phyloP scores from a whole-genome alignment of 2,888 invertebrate species.

The Eristalinus aeneus region DNA sequence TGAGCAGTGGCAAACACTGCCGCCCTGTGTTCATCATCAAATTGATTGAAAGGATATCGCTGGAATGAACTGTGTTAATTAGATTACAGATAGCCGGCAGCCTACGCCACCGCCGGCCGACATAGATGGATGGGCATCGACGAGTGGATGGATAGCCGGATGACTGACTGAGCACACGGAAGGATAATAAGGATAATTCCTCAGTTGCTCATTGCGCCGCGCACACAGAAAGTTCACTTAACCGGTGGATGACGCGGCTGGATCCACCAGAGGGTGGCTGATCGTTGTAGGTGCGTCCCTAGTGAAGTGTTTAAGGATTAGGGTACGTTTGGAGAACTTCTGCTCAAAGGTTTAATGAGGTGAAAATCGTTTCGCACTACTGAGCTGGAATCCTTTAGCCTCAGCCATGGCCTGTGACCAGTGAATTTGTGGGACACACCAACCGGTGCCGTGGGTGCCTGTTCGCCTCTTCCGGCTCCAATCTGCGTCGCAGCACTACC shows the following conservation, averaged over 20 bases:
- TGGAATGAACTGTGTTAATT: conserved; percentile 71
- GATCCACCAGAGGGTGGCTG: not conserved
- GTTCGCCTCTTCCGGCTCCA: not conserved
- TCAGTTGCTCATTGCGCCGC: conserved; percentile 68
- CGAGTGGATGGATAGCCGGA: conserved; percentile 39
- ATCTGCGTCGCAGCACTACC: not conserved
- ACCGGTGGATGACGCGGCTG: not conserved
- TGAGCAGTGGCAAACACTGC: conserved; percentile 57
- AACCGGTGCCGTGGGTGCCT: not conserved
- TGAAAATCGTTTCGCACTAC: conserved; percentile 69
- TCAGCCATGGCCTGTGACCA: conserved; percentile 36
- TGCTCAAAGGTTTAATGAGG: conserved; percentile 63
- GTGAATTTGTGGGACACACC: conserved; percentile 53
- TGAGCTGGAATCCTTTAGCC: conserved; percentile 65
- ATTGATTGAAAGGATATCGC: conserved; percentile 70
- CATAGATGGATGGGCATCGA: conserved; percentile 17
- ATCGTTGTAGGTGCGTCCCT: conserved; percentile 66
- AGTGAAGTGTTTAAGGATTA: conserved; percentile 65
- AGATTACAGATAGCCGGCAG: conserved; percentile 63
- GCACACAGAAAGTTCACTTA: conserved; percentile 63
- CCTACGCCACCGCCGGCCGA: not conserved
- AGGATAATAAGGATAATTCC: conserved; percentile 70
- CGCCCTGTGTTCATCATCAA: conserved; percentile 66
- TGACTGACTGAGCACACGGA: conserved; percentile 65
- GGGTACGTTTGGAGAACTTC: conserved; percentile 38